Evolutionary conservation across 2,797 vertebrate species (phyloP).

Genomic region (Alectoris magna): DNA sequence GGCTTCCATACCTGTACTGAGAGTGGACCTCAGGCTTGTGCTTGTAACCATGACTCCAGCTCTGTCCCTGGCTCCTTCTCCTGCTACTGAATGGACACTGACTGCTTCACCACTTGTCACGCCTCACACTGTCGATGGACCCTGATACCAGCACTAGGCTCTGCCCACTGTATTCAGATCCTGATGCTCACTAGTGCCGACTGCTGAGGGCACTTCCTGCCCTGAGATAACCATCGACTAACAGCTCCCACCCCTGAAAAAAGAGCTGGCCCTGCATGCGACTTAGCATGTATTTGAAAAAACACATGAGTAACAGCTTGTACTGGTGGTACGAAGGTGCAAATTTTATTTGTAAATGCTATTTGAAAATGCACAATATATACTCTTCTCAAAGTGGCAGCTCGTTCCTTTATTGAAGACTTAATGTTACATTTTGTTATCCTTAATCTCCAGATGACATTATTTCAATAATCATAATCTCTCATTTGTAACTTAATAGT

Average conservation of each 20-base stretch:
- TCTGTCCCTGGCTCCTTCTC: neutral
- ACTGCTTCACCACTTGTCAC: neutral
- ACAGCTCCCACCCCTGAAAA: neutral
- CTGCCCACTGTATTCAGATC: neutral
- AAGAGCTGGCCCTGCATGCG: neutral
- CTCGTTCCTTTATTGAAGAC: neutral
- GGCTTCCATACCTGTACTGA: neutral
- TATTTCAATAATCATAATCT: neutral
- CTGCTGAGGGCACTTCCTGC: neutral
- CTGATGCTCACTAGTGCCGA: neutral
- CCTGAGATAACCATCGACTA: neutral
- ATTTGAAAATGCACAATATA: neutral
- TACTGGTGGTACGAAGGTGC: neutral
- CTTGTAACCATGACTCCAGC: neutral
- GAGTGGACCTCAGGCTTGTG: rapidly evolving
- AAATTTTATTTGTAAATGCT: neutral
- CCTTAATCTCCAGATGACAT: neutral
- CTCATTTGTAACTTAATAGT: neutral
- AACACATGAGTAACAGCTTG: neutral
- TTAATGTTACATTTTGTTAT: neutral
- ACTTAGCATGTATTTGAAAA: rapidly evolving
- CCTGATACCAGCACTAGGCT: rapidly evolving
- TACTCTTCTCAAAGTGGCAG: neutral
- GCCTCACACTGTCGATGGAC: rapidly evolving
- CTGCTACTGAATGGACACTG: neutral